Evolutionary conservation across 2,888 invertebrate genomes (phyloP), one percentile per base, ranked within the genome.

Genomic region (Scrobipalpa costella): DNA sequence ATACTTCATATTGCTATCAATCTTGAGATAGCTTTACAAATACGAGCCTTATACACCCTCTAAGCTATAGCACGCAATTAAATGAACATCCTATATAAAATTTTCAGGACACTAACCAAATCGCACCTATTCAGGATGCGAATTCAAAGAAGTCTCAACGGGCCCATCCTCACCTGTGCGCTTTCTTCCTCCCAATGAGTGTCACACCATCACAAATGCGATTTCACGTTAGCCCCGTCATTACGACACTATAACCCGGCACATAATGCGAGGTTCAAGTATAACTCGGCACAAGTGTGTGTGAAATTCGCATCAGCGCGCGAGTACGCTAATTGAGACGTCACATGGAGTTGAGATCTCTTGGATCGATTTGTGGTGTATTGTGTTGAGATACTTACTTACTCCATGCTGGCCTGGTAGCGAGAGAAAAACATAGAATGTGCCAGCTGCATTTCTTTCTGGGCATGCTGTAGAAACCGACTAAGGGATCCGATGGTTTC

Each of bases 241-340:
- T 49, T 17, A 49, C 49, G 9, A 49, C 17, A 49, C 49, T 19
- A 49, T 9, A 17, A 49, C 49, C 44, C 44, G n/a, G 44, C n/a
- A 44, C 15, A 44, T 44, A 44, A 44, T 44, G 44, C 44, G 5
- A n/a, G 44, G 44, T 44, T 44, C n/a, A 44, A 44, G 44, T 44
- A 44, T 44, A 44, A 44, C 44, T n/a, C 15, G 15, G n/a, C 44
- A 49, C 49, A 49, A 52, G 27, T 9, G 50, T 52, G 19, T 21
- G 50, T 21, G 50, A 52, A 52, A 52, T 52, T 52, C 50, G 21
- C 50, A 52, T 52, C 50, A 5, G 9, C 13, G 9, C 50, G 50
- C 21, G 21, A 52, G 50, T 7, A 13, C 21, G 50, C 50, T 52
- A 52, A 52, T 52, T 52, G 50, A 52, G 50, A 21, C 7, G 11